phyloP scores from a whole-genome alignment of 2,888 invertebrate species.

The Andricus curvator region DNA sequence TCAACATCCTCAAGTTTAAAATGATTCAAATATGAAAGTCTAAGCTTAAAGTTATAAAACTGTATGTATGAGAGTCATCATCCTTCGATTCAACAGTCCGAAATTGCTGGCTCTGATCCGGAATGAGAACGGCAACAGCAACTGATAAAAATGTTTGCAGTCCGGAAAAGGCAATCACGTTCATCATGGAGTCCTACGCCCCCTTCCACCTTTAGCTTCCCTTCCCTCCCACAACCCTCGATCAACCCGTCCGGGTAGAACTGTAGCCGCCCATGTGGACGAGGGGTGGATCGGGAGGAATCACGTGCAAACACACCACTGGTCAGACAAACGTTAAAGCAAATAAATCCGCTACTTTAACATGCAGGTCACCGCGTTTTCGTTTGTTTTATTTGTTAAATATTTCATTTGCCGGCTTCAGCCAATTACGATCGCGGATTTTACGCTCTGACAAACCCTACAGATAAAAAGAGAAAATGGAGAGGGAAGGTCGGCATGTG shows the following conservation, averaged over 20 bases:
- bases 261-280: slow-evolving; percentile 58
- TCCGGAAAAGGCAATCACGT: slow-evolving; percentile 76
- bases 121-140: slow-evolving; percentile 46
- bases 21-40: no score
- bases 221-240: slow-evolving; percentile 52
- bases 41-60: no score
- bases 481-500: slow-evolving; percentile 13
- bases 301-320: slow-evolving; percentile 61
- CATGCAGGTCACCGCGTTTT: slow-evolving; percentile 77
- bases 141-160: slow-evolving; percentile 76
- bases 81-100: neutral
- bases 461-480: slow-evolving; percentile 40
- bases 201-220: slow-evolving; percentile 53
- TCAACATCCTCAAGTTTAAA: no score
- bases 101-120: slow-evolving; percentile 1
- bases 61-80: no score
- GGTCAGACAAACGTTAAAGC: slow-evolving; percentile 70
- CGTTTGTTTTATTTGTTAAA: slow-evolving; percentile 78
- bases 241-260: slow-evolving; percentile 44
- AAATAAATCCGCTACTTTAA: slow-evolving; percentile 77
- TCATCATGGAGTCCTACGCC: slow-evolving; percentile 71
- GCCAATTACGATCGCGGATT: slow-evolving; percentile 68
- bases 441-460: slow-evolving; percentile 57
- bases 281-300: slow-evolving; percentile 45
- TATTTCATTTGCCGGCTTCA: slow-evolving; percentile 76